Conservation (phyloP, 1,140 invertebrate species). For the Drosophila jambulina region DNA sequence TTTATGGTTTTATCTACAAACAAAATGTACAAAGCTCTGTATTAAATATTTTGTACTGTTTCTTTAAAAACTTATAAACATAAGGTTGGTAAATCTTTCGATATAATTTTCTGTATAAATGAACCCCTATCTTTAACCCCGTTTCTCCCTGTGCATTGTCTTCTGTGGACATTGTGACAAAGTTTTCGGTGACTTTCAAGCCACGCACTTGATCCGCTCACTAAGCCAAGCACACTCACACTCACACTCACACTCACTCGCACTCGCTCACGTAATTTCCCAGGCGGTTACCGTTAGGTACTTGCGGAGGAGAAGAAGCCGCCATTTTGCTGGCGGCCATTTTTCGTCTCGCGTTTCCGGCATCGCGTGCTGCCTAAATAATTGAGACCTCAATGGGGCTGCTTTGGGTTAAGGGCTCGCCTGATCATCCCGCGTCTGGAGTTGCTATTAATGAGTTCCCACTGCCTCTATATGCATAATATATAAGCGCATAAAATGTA, state of each 20-base stretch:
- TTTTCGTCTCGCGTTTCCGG: conserved; percentile 50
- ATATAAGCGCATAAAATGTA: conserved; percentile 50
- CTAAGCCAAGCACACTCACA: conserved; percentile 9
- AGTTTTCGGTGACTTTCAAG: conserved; percentile 40
- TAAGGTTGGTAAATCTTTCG: no score
- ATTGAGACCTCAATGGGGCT: conserved; percentile 55
- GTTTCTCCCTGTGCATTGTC: background rate
- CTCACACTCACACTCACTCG: conserved; percentile 12
- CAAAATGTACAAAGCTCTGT: no score
- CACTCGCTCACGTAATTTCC: conserved; percentile 59
- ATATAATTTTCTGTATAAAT: no score
- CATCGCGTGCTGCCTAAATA: conserved; percentile 69
- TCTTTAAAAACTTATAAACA: no score
- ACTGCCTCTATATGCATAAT: conserved; percentile 68
- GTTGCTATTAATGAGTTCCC: conserved; percentile 75
- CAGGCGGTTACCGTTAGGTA: conserved; percentile 57
- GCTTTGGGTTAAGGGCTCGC: conserved; percentile 54
- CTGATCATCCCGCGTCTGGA: conserved; percentile 30
- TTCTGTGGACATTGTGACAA: conserved; percentile 33
- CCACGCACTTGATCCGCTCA: conserved; percentile 35
- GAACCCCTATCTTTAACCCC: no score
- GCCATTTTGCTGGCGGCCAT: conserved; percentile 69
- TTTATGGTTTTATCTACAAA: no score
- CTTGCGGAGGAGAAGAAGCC: conserved; percentile 14
- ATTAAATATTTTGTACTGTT: no score